Percentiles rank a stretch among this genome's conserved stretches.
phyloP scores from a whole-genome alignment of 1,140 invertebrate genomes.

The Papilio polytes region DNA sequence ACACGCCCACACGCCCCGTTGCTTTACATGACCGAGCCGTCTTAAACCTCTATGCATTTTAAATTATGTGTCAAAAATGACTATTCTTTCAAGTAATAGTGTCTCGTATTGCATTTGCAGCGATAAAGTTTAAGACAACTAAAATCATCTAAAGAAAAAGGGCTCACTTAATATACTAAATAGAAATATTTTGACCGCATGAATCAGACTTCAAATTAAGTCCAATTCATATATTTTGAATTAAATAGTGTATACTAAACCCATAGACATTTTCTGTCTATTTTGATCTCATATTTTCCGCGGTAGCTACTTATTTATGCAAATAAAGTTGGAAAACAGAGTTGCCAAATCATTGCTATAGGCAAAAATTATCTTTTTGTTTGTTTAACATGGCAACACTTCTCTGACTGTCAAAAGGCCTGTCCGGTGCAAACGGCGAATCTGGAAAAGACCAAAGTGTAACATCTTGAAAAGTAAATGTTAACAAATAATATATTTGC shows the following conservation, averaged over 20 bases:
- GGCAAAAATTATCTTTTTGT: background rate
- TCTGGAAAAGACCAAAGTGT: conserved; percentile 78
- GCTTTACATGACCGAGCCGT: conserved; percentile 34
- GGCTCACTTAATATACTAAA: conserved; percentile 42
- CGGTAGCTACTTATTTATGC: background rate
- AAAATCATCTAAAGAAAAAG: conserved; percentile 43
- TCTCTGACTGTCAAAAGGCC: background rate
- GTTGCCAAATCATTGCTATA: background rate
- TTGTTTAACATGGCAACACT: conserved; percentile 10
- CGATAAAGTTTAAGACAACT: conserved; percentile 38
- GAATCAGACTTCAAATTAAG: background rate
- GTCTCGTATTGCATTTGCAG: no score
- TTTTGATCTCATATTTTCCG: background rate
- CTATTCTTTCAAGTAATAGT: no score
- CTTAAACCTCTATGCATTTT: conserved; percentile 15
- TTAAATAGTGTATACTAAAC: conserved; percentile 45
- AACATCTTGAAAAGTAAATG: conserved; percentile 64
- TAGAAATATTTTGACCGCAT: background rate
- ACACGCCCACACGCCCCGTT: conserved; percentile 36
- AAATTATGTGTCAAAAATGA: no score
- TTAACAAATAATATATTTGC: conserved; percentile 50
- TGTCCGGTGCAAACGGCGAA: background rate
- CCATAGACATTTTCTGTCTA: conserved; percentile 19
- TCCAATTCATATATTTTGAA: conserved; percentile 30
- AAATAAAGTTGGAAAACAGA: conserved; percentile 6